Evolutionary conservation across 2,113 vertebrate species (phyloP).

Genomic region (Micromys minutus): DNA sequence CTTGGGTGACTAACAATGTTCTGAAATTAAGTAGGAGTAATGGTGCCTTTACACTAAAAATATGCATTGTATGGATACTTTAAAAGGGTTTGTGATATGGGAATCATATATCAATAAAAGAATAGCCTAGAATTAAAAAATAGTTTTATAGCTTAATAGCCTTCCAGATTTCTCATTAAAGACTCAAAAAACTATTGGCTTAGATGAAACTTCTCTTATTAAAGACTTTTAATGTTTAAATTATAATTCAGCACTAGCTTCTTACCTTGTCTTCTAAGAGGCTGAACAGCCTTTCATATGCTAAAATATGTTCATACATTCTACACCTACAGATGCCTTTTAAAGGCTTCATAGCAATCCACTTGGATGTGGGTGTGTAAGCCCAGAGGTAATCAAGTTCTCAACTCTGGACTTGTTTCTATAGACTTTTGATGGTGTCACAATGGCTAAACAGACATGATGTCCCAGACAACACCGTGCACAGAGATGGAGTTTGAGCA

Average conservation of each 20-base stretch:
- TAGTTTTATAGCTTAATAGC: not conserved
- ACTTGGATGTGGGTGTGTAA: constrained; percentile 25
- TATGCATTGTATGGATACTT: not conserved
- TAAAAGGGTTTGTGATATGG: constrained; percentile 18
- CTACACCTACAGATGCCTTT: not conserved
- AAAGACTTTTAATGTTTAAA: constrained; percentile 29
- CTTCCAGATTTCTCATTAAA: constrained; percentile 3
- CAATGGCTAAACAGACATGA: not conserved
- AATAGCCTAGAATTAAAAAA: not conserved
- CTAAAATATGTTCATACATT: not conserved
- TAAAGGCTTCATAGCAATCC: not conserved
- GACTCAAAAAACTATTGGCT: not conserved
- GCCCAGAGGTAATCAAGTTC: not conserved
- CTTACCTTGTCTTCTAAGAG: constrained; percentile 10
- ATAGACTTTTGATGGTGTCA: not conserved
- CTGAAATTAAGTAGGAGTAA: constrained; percentile 26
- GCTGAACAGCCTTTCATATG: not conserved
- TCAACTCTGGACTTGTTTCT: not conserved
- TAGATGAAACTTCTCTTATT: not conserved
- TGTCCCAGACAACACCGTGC: constrained; percentile 20
- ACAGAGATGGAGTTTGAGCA: constrained; percentile 37
- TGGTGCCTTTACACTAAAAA: constrained; percentile 3
- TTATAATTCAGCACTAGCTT: not conserved
- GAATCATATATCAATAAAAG: constrained; percentile 18
- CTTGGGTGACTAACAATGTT: constrained; percentile 11